Evolutionary conservation across 2,888 invertebrate species (phyloP), one percentile per base, ranked within the genome.

Genomic region (Deroplatys truncata): DNA sequence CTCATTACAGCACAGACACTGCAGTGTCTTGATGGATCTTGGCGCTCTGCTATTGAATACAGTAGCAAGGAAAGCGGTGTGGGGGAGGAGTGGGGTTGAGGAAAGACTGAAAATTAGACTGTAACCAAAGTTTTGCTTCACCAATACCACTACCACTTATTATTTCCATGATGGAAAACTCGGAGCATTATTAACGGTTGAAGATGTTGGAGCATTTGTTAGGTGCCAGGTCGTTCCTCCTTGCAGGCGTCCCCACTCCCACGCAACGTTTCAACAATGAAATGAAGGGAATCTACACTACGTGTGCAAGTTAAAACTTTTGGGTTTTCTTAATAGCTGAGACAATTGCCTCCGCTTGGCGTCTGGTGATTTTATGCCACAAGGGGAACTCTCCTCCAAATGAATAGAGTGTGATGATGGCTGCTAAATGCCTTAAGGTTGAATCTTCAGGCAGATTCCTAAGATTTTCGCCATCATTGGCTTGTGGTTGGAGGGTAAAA

Each of bases 151-250:
- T 72, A 25, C 56, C 56, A 72, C 56, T 86, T 82, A 82, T 29
- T 28, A 86, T 86, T 86, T 86, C 28, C 72, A 82, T 86, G 86
- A 82, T 86, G 86, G 85, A 49, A 82, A 86, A 82, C n/a, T 28
- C 28, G 28, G 15, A 56, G 29, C 28, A 31, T 86, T 86, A 82
- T 82, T 72, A 86, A 86, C 82, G 86, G 82, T 49, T 72, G 86
- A 86, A 86, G 86, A 86, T 86, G 86, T 86, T 86, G 28, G 28
- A 29, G 82, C 86, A 82, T 86, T 86, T 86, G 86, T 86, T 85
- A 85, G 28, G 56, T 56, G 85, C 85, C 85, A 85, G 20, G 56
- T 72, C 56, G 56, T 72, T 25, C 56, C 56, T 72, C 25, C 56
- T 72, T 20, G 56, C 5, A 72, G 16, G 2, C 56, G 20, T 20